These are phyloP conservation scores for Cyphomyrus discorhynchus DNA, from an alignment of 2,113 vertebrate species.

Conservation along the genomic window DNA sequence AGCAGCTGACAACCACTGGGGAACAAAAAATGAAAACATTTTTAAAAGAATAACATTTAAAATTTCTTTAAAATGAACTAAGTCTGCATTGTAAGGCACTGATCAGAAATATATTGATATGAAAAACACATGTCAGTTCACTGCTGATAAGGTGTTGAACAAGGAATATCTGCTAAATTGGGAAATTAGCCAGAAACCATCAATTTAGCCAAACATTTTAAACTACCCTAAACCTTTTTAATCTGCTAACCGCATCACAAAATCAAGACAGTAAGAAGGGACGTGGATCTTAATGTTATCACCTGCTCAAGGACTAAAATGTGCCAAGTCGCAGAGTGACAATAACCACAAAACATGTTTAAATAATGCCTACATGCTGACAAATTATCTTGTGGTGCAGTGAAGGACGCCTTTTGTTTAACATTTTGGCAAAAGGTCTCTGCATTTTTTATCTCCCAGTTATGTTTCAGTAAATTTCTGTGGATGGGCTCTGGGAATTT, in stretches of 20 bases:
- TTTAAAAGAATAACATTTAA: not conserved
- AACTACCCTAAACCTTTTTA: not conserved
- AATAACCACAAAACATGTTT: not conserved
- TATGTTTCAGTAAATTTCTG: not conserved
- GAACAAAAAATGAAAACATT: not conserved
- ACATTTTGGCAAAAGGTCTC: not conserved
- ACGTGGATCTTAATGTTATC: not conserved
- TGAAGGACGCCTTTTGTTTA: not conserved
- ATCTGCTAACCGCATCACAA: not conserved
- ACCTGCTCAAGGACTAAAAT: not conserved
- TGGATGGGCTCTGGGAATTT: not conserved
- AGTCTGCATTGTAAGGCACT: no score
- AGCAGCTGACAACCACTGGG: not conserved
- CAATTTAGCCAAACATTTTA: not conserved
- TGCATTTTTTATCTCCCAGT: not conserved
- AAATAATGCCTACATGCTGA: not conserved
- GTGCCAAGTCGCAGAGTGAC: not conserved
- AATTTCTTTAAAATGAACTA: not conserved
- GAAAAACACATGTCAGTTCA: not conserved
- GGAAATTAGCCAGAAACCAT: not conserved
- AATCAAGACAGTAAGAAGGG: not conserved
- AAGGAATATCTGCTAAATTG: not conserved
- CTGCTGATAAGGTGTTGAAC: not conserved
- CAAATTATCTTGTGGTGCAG: not conserved
- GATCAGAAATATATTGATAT: not conserved